Conservation (phyloP, 1,140 invertebrate genomes). For the Megalonaias nervosa region DNA sequence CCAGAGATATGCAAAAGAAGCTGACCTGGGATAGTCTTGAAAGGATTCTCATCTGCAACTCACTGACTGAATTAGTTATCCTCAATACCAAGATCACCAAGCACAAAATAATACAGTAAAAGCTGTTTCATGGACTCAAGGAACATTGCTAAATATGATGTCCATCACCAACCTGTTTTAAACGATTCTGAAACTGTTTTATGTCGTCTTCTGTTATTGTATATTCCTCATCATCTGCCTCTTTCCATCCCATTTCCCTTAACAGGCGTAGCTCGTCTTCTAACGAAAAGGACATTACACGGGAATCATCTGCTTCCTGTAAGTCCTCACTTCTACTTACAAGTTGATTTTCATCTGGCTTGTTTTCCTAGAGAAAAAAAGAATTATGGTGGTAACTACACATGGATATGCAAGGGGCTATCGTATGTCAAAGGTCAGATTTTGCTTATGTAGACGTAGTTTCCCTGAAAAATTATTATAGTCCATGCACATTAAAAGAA, state of each 20-base stretch:
- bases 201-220: slow-evolving; percentile 71
- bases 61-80: background rate
- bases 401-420: background rate
- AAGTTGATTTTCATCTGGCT: slow-evolving; percentile 33
- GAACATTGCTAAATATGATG: background rate
- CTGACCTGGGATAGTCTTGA: background rate
- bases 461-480: too few species aligned
- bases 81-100: background rate
- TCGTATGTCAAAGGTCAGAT: too few species aligned
- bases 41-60: background rate
- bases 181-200: slow-evolving; percentile 66
- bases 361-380: slow-evolving; percentile 20
- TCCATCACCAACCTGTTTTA: slow-evolving; percentile 58
- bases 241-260: slow-evolving; percentile 71
- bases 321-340: slow-evolving; percentile 46
- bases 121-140: background rate
- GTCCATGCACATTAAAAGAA: too few species aligned
- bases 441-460: too few species aligned
- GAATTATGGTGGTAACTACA: too few species aligned
- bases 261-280: slow-evolving; percentile 70
- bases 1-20: too few species aligned
- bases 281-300: slow-evolving; percentile 66
- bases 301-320: slow-evolving; percentile 20
- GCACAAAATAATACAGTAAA: background rate
- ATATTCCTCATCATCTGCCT: slow-evolving; percentile 69